phyloP scores from a whole-genome alignment of 1,140 invertebrate species.

The Brachionus paranguensis region DNA sequence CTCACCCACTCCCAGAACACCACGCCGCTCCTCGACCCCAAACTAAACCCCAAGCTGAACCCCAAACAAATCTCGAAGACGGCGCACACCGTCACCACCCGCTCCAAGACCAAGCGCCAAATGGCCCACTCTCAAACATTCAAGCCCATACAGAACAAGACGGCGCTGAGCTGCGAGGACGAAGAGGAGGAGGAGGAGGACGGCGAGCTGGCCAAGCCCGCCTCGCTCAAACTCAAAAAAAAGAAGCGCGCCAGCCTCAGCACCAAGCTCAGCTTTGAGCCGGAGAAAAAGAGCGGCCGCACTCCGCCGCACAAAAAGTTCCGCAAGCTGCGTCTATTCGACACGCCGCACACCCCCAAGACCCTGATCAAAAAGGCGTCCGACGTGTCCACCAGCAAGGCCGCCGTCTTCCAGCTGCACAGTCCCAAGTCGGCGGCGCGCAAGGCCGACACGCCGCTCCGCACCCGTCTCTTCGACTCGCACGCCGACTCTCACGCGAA shows the following conservation, averaged over 20 bases:
- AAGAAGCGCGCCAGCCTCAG: neutral
- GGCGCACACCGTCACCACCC: neutral
- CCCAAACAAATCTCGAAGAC: neutral
- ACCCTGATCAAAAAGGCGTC: conserved; percentile 70
- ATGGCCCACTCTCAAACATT: neutral
- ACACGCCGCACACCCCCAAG: conserved; percentile 76
- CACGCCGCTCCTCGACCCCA: neutral
- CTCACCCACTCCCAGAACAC: neutral
- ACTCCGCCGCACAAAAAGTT: conserved; percentile 73
- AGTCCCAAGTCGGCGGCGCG: neutral
- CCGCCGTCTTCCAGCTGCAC: neutral
- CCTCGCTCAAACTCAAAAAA: neutral
- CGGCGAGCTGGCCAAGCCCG: neutral
- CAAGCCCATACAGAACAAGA: neutral
- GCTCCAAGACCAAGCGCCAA: conserved; percentile 12
- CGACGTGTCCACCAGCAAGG: neutral
- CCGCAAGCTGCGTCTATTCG: conserved; percentile 70
- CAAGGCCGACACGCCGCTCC: conserved; percentile 46
- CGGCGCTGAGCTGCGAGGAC: neutral
- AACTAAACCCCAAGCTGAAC: neutral
- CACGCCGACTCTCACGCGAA: conserved; percentile 51
- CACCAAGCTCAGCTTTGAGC: neutral
- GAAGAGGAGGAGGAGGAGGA: neutral
- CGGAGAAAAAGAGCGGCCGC: neutral
- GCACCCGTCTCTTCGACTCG: conserved; percentile 59